A percentile compares a stretch with the other conserved stretches of the same genome.
These are phyloP conservation scores for Pygmarrhopalites habei DNA, from an alignment of 1,140 invertebrate genomes.

Conservation along the genomic window DNA sequence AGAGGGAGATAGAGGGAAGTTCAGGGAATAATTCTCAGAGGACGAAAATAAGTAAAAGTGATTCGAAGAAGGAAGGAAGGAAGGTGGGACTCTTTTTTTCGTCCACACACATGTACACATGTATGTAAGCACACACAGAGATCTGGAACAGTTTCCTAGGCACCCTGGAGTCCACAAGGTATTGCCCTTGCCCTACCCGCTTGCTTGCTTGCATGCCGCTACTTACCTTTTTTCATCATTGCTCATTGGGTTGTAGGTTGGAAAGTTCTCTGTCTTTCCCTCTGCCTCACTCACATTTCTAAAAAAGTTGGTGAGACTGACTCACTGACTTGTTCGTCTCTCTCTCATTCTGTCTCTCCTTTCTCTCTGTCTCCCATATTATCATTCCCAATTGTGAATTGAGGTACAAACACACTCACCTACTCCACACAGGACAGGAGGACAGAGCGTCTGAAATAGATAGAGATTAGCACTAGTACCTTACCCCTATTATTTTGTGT, in stretches of 20 bases:
- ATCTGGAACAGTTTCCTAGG: neutral
- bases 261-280: neutral
- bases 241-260: neutral
- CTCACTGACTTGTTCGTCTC: too few relatives aligned
- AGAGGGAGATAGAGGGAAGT: too few relatives aligned
- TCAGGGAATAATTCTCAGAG: neutral
- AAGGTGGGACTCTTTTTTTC: conserved; percentile 4
- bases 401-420: too few relatives aligned
- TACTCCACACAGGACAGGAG: too few relatives aligned
- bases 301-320: neutral
- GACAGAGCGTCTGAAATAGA: neutral
- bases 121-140: neutral
- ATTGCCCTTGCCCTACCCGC: neutral
- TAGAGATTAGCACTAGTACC: neutral
- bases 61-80: neutral
- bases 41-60: neutral
- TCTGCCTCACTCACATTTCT: neutral
- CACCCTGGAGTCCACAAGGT: neutral
- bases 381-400: too few relatives aligned
- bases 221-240: too few relatives aligned
- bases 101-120: neutral
- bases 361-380: too few relatives aligned
- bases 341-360: too few relatives aligned
- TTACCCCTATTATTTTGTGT: neutral
- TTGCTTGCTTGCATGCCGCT: neutral